phyloP scores from a whole-genome alignment of 2,797 vertebrate species.

The Odontamblyopus rebecca region DNA sequence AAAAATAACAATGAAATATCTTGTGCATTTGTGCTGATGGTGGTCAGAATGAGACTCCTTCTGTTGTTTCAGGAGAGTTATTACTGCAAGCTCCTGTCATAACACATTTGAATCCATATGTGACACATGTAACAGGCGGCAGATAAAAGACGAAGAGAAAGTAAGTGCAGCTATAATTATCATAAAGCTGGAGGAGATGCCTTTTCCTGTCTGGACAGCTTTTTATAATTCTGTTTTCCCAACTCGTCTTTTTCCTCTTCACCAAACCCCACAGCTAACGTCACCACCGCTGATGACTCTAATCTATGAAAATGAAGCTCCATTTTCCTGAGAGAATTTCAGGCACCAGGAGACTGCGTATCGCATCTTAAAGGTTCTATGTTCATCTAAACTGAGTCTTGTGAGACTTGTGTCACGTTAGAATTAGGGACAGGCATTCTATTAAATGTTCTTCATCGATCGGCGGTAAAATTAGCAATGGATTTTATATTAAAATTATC shows the following conservation, averaged over 20 bases:
- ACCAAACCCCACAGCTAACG: slow-evolving; percentile 40
- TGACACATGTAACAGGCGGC: slow-evolving; percentile 8
- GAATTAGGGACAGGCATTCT: no score
- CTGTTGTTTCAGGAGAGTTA: neutral
- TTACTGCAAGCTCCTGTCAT: neutral
- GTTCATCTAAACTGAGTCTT: no score
- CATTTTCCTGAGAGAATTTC: slow-evolving; percentile 39
- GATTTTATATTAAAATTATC: no score
- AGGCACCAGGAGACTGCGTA: slow-evolving; percentile 21
- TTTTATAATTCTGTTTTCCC: slow-evolving; percentile 52
- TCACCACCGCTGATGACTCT: slow-evolving; percentile 49
- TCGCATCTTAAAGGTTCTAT: slow-evolving; percentile 3
- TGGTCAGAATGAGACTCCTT: neutral
- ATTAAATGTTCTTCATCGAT: no score
- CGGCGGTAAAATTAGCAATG: no score
- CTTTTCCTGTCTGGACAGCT: slow-evolving; percentile 26
- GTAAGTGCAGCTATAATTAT: slow-evolving; percentile 38
- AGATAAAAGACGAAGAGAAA: slow-evolving; percentile 33
- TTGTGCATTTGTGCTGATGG: neutral
- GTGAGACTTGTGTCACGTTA: no score
- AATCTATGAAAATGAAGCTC: slow-evolving; percentile 58
- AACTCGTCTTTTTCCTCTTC: slow-evolving; percentile 42
- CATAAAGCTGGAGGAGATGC: slow-evolving; percentile 48
- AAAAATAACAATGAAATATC: no score
- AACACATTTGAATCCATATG: slow-evolving; percentile 5